Conservation (phyloP, 2,113 vertebrate genomes). For the Chrysemys picta region DNA sequence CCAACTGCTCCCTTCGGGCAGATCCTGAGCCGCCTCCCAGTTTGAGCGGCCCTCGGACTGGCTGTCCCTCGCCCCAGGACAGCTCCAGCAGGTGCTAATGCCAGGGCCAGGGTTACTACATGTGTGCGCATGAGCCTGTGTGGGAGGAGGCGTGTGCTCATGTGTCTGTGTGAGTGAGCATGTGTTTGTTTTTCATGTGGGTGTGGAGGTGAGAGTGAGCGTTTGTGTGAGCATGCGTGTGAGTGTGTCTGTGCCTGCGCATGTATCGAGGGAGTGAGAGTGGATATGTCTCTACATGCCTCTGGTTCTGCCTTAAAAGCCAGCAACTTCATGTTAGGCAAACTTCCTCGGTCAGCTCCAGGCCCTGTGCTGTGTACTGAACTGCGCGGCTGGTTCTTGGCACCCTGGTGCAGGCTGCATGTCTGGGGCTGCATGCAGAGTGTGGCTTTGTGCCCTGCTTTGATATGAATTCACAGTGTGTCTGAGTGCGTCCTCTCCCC, state of each 20-base stretch:
- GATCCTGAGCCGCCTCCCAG: background rate
- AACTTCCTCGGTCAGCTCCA: background rate
- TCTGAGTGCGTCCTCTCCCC: background rate
- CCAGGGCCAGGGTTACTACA: background rate
- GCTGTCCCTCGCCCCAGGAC: background rate
- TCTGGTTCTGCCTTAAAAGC: background rate
- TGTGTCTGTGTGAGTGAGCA: background rate
- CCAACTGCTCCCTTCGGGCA: background rate
- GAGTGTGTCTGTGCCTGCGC: rapidly evolving
- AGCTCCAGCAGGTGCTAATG: background rate
- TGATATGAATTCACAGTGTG: background rate
- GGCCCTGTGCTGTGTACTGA: background rate
- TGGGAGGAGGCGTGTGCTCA: too few relatives aligned
- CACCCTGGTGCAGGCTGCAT: background rate
- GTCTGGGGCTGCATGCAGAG: background rate
- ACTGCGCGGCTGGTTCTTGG: background rate
- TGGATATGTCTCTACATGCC: background rate
- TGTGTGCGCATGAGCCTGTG: background rate
- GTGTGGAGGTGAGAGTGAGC: background rate
- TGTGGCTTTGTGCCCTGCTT: background rate
- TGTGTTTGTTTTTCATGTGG: background rate
- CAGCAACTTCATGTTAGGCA: background rate
- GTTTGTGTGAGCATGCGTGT: background rate
- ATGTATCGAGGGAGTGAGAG: background rate
- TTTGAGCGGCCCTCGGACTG: too few relatives aligned